phyloP scores from a whole-genome alignment of 2,113 vertebrate species.

The Merops nubicus region DNA sequence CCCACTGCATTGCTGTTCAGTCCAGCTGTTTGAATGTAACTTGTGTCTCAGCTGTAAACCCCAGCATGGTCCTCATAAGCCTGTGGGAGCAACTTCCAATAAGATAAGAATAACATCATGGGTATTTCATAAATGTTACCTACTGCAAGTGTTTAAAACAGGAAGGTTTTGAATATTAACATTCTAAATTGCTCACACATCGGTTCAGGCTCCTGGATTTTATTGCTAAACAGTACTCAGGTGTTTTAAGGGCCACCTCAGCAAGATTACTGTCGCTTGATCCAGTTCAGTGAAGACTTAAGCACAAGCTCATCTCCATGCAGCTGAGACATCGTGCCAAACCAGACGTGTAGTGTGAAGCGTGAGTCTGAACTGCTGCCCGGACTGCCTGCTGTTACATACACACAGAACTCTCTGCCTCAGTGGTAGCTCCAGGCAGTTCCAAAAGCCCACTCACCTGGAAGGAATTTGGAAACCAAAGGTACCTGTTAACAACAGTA shows the following conservation, averaged over 20 bases:
- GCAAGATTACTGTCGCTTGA: accelerated
- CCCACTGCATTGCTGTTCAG: neutral
- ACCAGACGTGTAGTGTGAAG: accelerated
- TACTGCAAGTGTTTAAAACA: neutral
- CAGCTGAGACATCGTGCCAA: neutral
- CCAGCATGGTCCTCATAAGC: neutral
- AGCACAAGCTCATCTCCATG: neutral
- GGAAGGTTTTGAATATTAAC: neutral
- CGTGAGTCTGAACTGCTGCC: neutral
- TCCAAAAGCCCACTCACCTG: neutral
- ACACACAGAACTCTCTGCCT: neutral
- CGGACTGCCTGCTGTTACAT: neutral
- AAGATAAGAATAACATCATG: neutral
- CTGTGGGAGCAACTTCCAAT: neutral
- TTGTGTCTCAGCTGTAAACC: neutral
- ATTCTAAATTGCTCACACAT: neutral
- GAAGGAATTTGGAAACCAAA: neutral
- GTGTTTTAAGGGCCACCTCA: neutral
- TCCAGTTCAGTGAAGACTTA: neutral
- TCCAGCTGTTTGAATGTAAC: neutral
- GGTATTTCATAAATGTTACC: neutral
- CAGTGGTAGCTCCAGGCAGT: neutral
- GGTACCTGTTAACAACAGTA: neutral
- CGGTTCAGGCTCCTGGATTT: neutral
- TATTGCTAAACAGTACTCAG: neutral